A percentile compares a stretch with the other conserved stretches of the same genome.
Conservation (phyloP, 2,888 invertebrate genomes). For the Ephialtes manifestator region DNA sequence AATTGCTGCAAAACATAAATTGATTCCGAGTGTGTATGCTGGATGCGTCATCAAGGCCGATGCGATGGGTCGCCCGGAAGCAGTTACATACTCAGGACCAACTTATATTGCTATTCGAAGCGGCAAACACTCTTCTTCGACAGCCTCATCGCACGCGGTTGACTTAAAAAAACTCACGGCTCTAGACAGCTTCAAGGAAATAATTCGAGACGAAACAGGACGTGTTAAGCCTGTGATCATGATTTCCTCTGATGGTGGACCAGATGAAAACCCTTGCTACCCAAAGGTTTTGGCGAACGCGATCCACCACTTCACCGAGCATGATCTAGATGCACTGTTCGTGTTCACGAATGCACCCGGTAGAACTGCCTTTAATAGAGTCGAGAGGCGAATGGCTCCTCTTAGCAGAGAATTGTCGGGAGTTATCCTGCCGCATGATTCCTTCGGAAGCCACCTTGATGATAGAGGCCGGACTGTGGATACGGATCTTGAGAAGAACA, state of each 20-base stretch:
- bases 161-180: slow-evolving; percentile 75
- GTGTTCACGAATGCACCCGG: slow-evolving; percentile 78
- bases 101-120: slow-evolving; percentile 42
- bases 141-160: slow-evolving; percentile 74
- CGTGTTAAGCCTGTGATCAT: slow-evolving; percentile 78
- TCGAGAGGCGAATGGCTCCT: slow-evolving; percentile 80
- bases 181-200: slow-evolving; percentile 70
- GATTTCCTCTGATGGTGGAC: slow-evolving; percentile 74
- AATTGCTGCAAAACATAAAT: slow-evolving; percentile 1
- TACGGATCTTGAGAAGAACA: slow-evolving; percentile 77
- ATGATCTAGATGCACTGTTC: slow-evolving; percentile 76
- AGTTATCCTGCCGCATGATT: slow-evolving; percentile 77
- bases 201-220: slow-evolving; percentile 64
- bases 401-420: slow-evolving; percentile 77
- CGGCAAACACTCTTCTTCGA: slow-evolving; percentile 71
- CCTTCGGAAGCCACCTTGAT: slow-evolving; percentile 79
- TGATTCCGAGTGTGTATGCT: slow-evolving; percentile 36
- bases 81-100: slow-evolving; percentile 39
- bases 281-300: slow-evolving; percentile 70
- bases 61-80: slow-evolving; percentile 43
- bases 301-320: slow-evolving; percentile 73
- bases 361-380: slow-evolving; percentile 79
- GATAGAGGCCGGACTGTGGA: slow-evolving; percentile 76
- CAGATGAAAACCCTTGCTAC: slow-evolving; percentile 76
- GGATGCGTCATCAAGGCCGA: slow-evolving; percentile 33